Base-by-base conservation (phyloP, 2,113 vertebrate species). In the Condylura cristata region DNA sequence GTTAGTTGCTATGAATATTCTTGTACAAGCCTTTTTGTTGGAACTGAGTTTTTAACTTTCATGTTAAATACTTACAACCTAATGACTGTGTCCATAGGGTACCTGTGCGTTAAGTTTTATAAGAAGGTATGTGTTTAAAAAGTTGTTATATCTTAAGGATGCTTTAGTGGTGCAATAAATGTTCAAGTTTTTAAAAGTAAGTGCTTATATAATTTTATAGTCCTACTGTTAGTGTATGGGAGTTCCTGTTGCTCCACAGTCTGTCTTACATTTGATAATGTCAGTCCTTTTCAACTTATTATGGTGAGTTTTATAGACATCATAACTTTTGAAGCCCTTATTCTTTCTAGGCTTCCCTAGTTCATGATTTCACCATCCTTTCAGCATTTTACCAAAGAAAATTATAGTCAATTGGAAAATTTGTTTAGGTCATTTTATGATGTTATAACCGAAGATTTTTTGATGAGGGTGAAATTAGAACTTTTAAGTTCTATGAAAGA, bases 381-480 rank as follows among this genome's bases (percentile, higher is more conserved):
- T 94, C 34, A 68, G 12, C 28, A 66, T 91, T 94, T 85, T 88
- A 89, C 44, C 83, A 18, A 30, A 79, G 30, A 82, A 91, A 24
- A 81, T 87, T 76, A 0, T 74, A 65, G 74, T 94, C 85, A 86
- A 89, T 22, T 58, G 46, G 37, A 46, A 94, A 74, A 41, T 41
- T 78, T 8, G 46, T 76, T 71, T 94, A 86, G 37, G 16, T 89
- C 5, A 53, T 4, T n/a, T 74, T 85, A 60, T 91, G 30, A 16
- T 30, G 24, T 85, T 37, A 17, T 56, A 53, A 6, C 89, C 92
- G n/a, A 20, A 4, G 70, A 18, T 44, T 78, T 92, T 37, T 95
- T 75, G 88, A 58, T 94, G 53, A 79, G 75, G 65, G 34, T 86
- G 28, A 78, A 87, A 53, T 84, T 96, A 75, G 74, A 83, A 58